These are phyloP conservation scores for Dendrolimus pini DNA, from an alignment of 2,888 invertebrate genomes.

Conservation along the genomic window DNA sequence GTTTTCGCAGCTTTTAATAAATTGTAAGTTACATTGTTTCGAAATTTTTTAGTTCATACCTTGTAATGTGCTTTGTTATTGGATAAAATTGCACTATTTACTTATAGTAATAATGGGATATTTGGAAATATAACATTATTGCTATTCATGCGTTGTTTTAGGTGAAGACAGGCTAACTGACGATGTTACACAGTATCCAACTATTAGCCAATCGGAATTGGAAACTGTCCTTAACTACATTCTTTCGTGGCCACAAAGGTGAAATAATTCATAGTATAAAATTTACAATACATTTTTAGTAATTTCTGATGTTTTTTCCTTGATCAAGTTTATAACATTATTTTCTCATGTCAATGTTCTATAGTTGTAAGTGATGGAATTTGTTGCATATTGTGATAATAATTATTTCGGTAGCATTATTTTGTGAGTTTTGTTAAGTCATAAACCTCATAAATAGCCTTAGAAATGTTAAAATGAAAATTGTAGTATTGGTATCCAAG, in stretches of 20 bases:
- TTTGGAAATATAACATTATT: slow-evolving; percentile 8
- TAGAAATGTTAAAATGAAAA: no score
- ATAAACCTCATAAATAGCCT: no score
- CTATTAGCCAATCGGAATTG: slow-evolving; percentile 86
- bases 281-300: background rate
- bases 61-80: slow-evolving; percentile 24
- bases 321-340: background rate
- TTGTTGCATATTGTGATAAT: no score
- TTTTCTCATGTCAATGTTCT: no score
- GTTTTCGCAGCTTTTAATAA: slow-evolving; percentile 92
- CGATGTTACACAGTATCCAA: slow-evolving; percentile 85
- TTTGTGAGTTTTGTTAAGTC: no score
- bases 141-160: slow-evolving; percentile 63
- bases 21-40: slow-evolving; percentile 76
- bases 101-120: slow-evolving; percentile 3
- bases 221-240: slow-evolving; percentile 90
- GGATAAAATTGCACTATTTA: slow-evolving; percentile 15
- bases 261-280: slow-evolving; percentile 19
- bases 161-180: slow-evolving; percentile 88
- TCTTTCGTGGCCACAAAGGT: slow-evolving; percentile 94
- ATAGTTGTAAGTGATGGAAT: no score
- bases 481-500: no score
- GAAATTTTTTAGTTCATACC: slow-evolving; percentile 46
- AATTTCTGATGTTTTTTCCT: background rate
- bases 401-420: no score